phyloP scores from a whole-genome alignment of 92 coral and sea anemone genomes.

The Porites rus region DNA sequence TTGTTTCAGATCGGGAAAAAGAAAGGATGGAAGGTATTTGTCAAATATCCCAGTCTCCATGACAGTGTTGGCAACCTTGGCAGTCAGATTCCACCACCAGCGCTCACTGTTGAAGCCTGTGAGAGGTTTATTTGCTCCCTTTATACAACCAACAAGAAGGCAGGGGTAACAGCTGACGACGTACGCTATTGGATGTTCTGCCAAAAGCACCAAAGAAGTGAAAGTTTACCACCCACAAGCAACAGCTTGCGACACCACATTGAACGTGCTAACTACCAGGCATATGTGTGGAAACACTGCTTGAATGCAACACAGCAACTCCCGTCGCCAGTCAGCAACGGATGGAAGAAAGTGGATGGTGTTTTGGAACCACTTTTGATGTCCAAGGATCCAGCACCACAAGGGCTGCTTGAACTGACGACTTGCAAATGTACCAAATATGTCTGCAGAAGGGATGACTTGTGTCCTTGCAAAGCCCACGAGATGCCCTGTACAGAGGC shows the following conservation, averaged over 20 bases:
- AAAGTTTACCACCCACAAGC: conserved; percentile 72
- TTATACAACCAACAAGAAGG: too few species aligned
- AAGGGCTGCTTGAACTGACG: conserved; percentile 58
- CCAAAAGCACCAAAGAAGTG: too few species aligned
- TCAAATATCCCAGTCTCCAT: too few species aligned
- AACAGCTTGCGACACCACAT: conserved; percentile 65
- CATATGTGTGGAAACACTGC: conserved; percentile 55
- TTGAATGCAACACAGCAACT: conserved; percentile 36
- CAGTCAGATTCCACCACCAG: too few species aligned
- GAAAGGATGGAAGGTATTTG: too few species aligned
- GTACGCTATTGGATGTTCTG: too few species aligned
- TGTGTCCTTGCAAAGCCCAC: conserved; percentile 58
- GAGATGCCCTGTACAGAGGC: conserved; percentile 58
- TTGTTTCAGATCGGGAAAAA: too few species aligned
- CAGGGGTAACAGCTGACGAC: too few species aligned
- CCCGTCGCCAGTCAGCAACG: conserved; percentile 57
- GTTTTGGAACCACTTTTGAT: conserved; percentile 47
- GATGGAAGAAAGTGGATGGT: conserved; percentile 44
- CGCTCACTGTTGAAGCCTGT: too few species aligned
- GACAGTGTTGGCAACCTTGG: too few species aligned
- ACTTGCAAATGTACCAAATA: conserved; percentile 56
- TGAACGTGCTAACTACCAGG: conserved; percentile 64
- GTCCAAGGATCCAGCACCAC: conserved; percentile 75
- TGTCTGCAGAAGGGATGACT: conserved; percentile 50
- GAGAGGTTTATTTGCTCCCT: too few species aligned